These are phyloP conservation scores for Marisa cornuarietis DNA, from an alignment of 1,140 invertebrate genomes.

Conservation along the genomic window DNA sequence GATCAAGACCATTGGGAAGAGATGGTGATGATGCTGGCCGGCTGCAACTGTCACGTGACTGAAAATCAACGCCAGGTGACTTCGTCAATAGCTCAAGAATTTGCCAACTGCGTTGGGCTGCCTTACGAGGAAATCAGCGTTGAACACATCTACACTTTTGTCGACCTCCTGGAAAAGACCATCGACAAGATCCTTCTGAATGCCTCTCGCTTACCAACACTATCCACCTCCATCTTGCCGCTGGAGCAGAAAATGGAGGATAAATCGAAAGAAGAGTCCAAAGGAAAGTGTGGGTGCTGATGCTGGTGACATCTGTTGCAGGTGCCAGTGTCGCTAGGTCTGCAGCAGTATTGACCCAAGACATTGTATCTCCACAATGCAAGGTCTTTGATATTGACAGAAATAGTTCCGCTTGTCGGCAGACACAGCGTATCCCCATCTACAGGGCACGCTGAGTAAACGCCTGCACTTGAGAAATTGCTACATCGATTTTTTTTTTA, in stretches of 20 bases:
- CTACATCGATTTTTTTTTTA: no score
- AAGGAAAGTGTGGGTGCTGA: neutral
- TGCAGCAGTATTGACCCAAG: no score
- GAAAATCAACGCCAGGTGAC: conserved; percentile 10
- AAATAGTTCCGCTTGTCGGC: no score
- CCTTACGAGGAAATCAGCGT: conserved; percentile 18
- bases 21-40: conserved; percentile 4
- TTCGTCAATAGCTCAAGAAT: neutral
- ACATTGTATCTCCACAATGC: no score
- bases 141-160: neutral
- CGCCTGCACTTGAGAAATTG: no score
- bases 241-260: conserved; percentile 8
- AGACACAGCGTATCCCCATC: no score
- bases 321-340: neutral
- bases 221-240: conserved; percentile 17
- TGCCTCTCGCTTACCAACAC: neutral
- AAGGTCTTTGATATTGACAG: no score
- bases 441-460: no score
- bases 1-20: neutral
- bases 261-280: neutral
- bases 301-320: neutral
- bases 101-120: conserved; percentile 1
- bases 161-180: conserved; percentile 2
- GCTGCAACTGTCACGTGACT: conserved; percentile 11
- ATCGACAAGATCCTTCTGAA: conserved; percentile 16